These are phyloP conservation scores for Ryuthela nishihirai DNA, from an alignment of 2,888 invertebrate species.

Conservation along the genomic window DNA sequence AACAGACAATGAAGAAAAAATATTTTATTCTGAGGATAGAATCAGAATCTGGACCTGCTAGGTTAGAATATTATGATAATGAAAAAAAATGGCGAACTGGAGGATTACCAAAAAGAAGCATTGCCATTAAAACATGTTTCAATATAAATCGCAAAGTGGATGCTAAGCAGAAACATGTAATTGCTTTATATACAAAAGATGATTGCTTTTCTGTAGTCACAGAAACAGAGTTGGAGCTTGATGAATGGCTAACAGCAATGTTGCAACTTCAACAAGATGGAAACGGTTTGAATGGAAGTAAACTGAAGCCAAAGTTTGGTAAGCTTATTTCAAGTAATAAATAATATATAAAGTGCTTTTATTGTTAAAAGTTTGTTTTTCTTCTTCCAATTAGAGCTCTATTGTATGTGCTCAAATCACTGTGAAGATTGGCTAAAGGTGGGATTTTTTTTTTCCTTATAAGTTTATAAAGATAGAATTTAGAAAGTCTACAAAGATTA, in stretches of 20 bases:
- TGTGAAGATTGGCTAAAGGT: too few species aligned
- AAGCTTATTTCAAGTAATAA: too few species aligned
- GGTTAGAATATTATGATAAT: slow-evolving; percentile 87
- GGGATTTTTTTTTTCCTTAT: too few species aligned
- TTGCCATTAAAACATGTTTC: slow-evolving; percentile 80
- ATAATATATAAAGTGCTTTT: too few species aligned
- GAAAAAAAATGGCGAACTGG: slow-evolving; percentile 79
- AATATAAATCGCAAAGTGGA: slow-evolving; percentile 82
- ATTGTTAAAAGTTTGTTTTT: too few species aligned
- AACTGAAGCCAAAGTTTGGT: slow-evolving; percentile 35
- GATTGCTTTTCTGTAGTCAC: slow-evolving; percentile 85
- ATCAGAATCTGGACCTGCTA: slow-evolving; percentile 64
- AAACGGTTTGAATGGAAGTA: slow-evolving; percentile 24
- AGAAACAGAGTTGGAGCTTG: slow-evolving; percentile 74
- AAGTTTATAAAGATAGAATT: too few species aligned
- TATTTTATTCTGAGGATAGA: slow-evolving; percentile 84
- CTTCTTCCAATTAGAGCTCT: too few species aligned
- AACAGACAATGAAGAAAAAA: slow-evolving; percentile 81
- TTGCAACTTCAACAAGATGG: slow-evolving; percentile 68
- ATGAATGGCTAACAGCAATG: slow-evolving; percentile 75
- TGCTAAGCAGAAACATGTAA: slow-evolving; percentile 78
- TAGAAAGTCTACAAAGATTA: too few species aligned
- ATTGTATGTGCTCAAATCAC: too few species aligned
- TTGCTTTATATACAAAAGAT: slow-evolving; percentile 82
- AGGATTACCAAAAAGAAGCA: slow-evolving; percentile 67